These are phyloP conservation scores for Drosophila suzukii DNA, from an alignment of 1,140 invertebrate genomes.

Conservation along the genomic window DNA sequence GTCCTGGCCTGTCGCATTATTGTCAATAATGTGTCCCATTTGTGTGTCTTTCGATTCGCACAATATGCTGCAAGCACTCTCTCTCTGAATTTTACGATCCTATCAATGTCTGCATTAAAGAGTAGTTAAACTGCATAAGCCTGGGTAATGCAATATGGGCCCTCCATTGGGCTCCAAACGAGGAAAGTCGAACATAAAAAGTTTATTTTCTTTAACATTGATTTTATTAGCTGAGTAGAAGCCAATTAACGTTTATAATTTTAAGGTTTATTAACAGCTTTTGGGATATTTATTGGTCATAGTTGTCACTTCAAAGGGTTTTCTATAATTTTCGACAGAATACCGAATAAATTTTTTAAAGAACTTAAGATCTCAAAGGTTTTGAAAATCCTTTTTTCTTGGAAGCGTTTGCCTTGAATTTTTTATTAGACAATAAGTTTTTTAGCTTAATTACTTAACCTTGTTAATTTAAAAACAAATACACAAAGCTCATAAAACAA, in stretches of 20 bases:
- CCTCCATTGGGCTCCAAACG: neutral
- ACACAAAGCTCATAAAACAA: too few relatives aligned
- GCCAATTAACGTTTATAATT: constrained; percentile 5
- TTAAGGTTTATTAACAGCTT: constrained; percentile 2
- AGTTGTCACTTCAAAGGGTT: neutral
- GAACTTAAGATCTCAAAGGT: too few relatives aligned
- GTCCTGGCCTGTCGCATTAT: constrained; percentile 45
- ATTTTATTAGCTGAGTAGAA: neutral
- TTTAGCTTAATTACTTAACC: too few relatives aligned
- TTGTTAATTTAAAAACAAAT: too few relatives aligned
- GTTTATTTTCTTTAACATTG: constrained; percentile 9
- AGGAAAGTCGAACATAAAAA: constrained; percentile 9
- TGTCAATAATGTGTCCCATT: constrained; percentile 43
- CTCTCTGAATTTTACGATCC: constrained; percentile 30
- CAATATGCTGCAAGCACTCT: constrained; percentile 22
- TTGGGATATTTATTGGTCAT: constrained; percentile 6
- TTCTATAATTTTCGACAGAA: neutral
- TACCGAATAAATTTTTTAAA: neutral
- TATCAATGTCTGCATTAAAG: constrained; percentile 57
- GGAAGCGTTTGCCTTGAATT: too few relatives aligned
- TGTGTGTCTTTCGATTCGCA: constrained; percentile 14
- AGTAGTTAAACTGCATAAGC: constrained; percentile 44
- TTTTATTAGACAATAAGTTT: too few relatives aligned
- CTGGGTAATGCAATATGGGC: constrained; percentile 17
- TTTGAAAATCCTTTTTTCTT: too few relatives aligned